Evolutionary conservation across 1,140 invertebrate genomes (phyloP), one percentile per base, ranked within the genome.

Genomic region (Callitettix versicolor): DNA sequence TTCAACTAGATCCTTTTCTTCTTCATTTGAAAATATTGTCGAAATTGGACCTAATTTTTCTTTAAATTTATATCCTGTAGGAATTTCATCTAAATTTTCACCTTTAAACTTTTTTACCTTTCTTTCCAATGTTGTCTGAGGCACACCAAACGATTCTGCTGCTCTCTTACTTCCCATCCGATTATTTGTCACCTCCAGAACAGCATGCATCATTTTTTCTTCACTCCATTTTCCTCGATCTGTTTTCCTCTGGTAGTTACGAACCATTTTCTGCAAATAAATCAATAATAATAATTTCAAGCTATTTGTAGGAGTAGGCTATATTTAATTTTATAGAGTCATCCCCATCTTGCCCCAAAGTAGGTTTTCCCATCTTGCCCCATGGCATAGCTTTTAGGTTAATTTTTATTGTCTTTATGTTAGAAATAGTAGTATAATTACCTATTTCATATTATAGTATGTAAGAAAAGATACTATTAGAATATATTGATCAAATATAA

Each of bases 171-270:
- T 73, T 18, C 71, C 71, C 71, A 74, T 73, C 63, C 72, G 69
- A 54, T 71, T 71, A 58, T 69, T 70, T 6, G 73, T 68, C 3
- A 74, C 71, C 36, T 70, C 71, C n/a, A 68, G 65, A 11, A 74
- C 71, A 24, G 72, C 71, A 58, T 66, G 67, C 21, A 69, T 68
- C 72, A 74, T 65, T 56, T 69, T 67, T 52, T 71, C 70, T 64
- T 71, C 68, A 59, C 61, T 69, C 72, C 72, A 73, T 33, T 67
- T 68, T 64, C 72, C 71, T 44, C 71, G 67, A 43, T 71, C 69
- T 58, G 70, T 74, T 68, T 72, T 71, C 61, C 72, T 71, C 65
- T 71, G 70, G 66, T 73, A 74, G 66, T 65, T 72, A 55, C 69
- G 63, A 18, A 62, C 56, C 52, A 60, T 30, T 3, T 30, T 30